Percentiles rank a stretch among this genome's conserved stretches.
Conservation (phyloP, 2,113 vertebrate genomes). For the Pithys albifrons region DNA sequence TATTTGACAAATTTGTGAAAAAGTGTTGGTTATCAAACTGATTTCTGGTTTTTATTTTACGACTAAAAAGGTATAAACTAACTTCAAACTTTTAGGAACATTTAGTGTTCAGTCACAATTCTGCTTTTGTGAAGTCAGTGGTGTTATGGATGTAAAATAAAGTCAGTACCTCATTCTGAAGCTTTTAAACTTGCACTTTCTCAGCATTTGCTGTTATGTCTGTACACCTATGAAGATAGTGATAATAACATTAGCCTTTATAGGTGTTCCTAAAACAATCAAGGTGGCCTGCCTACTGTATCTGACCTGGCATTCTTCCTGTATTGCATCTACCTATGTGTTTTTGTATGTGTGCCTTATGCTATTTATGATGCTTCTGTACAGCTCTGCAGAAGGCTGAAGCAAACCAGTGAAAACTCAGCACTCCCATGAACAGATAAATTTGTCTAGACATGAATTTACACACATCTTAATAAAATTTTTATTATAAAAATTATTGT, state of each 20-base stretch:
- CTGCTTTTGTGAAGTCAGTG: background rate
- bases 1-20: background rate
- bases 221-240: background rate
- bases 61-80: background rate
- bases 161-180: background rate
- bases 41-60: background rate
- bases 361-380: background rate
- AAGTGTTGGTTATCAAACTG: background rate
- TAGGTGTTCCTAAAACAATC: background rate
- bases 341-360: background rate
- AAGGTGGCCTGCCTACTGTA: background rate
- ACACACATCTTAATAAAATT: background rate
- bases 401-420: background rate
- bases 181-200: background rate
- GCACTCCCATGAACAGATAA: background rate
- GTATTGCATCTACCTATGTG: background rate
- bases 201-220: background rate
- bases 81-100: background rate
- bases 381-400: background rate
- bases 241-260: background rate
- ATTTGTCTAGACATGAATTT: background rate
- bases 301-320: background rate
- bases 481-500: background rate
- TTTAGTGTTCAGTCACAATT: background rate
- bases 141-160: background rate